Conservation (phyloP, 2,888 invertebrate species). For the Torymus texanus region DNA sequence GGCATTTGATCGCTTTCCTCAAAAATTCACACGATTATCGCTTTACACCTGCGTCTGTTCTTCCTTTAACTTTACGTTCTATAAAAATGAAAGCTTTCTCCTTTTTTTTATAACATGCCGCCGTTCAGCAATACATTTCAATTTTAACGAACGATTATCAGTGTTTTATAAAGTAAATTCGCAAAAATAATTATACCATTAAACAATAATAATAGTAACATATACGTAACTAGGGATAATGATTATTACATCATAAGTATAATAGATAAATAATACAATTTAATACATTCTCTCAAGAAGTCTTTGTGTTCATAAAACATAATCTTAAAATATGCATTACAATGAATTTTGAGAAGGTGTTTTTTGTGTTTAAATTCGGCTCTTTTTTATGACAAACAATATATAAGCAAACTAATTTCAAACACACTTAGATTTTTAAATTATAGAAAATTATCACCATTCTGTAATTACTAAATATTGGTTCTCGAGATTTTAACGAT, state of each 20-base stretch:
- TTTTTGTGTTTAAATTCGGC: slow-evolving; percentile 1
- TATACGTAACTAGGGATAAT: slow-evolving; percentile 28
- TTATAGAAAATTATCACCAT: background rate
- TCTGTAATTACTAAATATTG: background rate
- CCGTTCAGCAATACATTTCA: background rate
- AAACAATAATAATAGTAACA: slow-evolving; percentile 30
- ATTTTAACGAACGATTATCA: slow-evolving; percentile 12
- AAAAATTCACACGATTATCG: slow-evolving; percentile 24
- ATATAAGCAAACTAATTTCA: slow-evolving; percentile 1
- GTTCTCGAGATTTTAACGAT: too few relatives aligned
- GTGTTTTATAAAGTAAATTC: slow-evolving; percentile 9
- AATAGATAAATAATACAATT: slow-evolving; percentile 31
- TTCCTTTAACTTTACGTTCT: slow-evolving; percentile 15
- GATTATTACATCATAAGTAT: slow-evolving; percentile 21
- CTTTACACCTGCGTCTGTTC: background rate
- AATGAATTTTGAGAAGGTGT: background rate
- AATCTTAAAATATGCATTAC: too few relatives aligned
- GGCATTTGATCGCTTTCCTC: slow-evolving; percentile 8
- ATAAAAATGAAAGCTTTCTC: slow-evolving; percentile 42
- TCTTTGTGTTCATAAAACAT: slow-evolving; percentile 6
- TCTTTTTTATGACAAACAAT: background rate
- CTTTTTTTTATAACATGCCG: background rate
- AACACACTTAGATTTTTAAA: slow-evolving; percentile 6
- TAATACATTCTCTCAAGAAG: slow-evolving; percentile 21
- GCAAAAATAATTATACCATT: slow-evolving; percentile 8